Percentiles rank a stretch among this genome's conserved stretches.
Evolutionary conservation across 2,113 vertebrate genomes (phyloP).

Genomic region (Esox niger): DNA sequence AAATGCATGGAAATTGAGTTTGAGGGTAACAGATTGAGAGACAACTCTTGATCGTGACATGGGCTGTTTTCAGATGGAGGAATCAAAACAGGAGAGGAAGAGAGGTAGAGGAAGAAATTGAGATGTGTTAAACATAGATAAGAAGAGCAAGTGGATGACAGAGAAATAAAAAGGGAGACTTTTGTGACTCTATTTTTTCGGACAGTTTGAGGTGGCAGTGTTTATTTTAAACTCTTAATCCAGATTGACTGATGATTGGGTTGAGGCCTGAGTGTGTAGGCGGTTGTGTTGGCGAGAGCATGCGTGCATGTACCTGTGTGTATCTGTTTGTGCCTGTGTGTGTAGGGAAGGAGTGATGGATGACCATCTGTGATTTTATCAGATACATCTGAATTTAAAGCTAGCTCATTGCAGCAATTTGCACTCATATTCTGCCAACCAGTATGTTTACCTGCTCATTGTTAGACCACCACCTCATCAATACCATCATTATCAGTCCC

Average conservation of each 20-base stretch:
- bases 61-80: background rate
- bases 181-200: background rate
- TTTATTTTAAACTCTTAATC: background rate
- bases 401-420: background rate
- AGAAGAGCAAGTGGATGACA: background rate
- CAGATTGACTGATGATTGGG: background rate
- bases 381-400: constrained; percentile 5
- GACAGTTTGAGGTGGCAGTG: background rate
- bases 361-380: constrained; percentile 14
- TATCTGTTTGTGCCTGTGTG: background rate
- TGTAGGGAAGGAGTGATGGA: background rate
- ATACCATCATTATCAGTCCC: too few species aligned
- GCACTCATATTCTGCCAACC: background rate
- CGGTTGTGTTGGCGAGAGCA: background rate
- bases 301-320: background rate
- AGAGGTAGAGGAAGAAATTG: background rate
- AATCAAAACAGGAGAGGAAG: background rate
- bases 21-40: background rate
- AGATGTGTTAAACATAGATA: background rate
- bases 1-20: background rate
- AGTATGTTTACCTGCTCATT: constrained; percentile 1
- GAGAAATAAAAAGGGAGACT: background rate
- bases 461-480: background rate
- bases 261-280: background rate
- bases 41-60: background rate